Base-by-base conservation (phyloP, 2,888 invertebrate species). In the Rotaria macrura region DNA sequence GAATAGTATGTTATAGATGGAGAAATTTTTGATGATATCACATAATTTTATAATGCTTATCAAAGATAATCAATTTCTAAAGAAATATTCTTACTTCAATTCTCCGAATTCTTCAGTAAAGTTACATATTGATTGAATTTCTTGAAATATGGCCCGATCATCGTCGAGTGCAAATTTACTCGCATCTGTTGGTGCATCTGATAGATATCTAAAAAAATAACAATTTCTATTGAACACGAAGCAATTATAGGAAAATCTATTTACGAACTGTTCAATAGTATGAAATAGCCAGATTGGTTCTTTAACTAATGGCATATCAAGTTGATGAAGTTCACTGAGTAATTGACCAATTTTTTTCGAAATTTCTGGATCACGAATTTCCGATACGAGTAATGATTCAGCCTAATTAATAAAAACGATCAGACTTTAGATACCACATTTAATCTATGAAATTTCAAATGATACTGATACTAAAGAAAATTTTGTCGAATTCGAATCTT, bases 251-350 rank as follows among this genome's bases (percentile, higher is more conserved):
- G 17, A 34, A 84, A 52, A 83, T 29, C 7, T 38, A 40, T 23
- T 9, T 17, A 29, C 94, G 89, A 94, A 96, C 89, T 94, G 94
- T 47, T 93, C 92, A 92, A 96, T 94, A 6, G 95, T 96, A 89
- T 96, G 95, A 94, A 95, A 96, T 0, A 98, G 91, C 95, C 97
- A 98, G 86, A 94, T 94, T 0, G 98, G 97, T 89, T 96, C 96
- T 91, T 99, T 99, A 88, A 94, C 95, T 87, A 99, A 93, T 0
- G 99, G 99, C 87, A 99, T 95, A 85, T 91, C 90, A 92, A 99
- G 94, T 34, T 93, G 93, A 89, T 99, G 99, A 87, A 99, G 95
- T 88, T 94, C 93, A 0, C 96, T 96, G 94, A 98, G 94, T 91
- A 96, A 96, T 89, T 94, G 94, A 0, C 97, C 97, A 83, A 98